Conservation (phyloP, 2,113 vertebrate genomes). For the Limnothrissa miodon region DNA sequence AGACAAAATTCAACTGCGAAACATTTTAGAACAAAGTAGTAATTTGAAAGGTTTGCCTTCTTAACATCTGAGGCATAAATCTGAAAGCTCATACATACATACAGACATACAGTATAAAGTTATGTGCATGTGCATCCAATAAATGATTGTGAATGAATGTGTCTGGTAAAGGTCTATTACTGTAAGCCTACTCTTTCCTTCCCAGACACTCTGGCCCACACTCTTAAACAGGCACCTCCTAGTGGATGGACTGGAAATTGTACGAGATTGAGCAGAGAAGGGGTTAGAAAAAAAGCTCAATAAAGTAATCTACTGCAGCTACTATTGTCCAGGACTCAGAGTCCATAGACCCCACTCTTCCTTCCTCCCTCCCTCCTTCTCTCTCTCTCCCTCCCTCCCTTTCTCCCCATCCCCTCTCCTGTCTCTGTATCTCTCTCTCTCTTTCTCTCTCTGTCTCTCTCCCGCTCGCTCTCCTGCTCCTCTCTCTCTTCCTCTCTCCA, state of each 20-base stretch:
- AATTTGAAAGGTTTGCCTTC: neutral
- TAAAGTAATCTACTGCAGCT: slow-evolving; percentile 30
- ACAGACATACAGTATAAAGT: neutral
- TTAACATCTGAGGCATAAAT: neutral
- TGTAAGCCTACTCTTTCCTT: neutral
- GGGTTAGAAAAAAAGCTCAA: neutral
- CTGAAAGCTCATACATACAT: neutral
- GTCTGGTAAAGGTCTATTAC: slow-evolving; percentile 5
- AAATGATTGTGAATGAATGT: neutral
- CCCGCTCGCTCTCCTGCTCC: slow-evolving; percentile 3
- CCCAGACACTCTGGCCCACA: neutral
- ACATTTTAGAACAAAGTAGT: neutral
- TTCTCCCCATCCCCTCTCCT: neutral
- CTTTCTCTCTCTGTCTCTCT: neutral
- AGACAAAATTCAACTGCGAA: neutral
- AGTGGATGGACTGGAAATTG: slow-evolving; percentile 30
- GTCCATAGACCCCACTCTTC: slow-evolving; percentile 6
- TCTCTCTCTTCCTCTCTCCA: slow-evolving; percentile 23
- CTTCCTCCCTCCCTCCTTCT: neutral
- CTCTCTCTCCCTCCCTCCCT: neutral
- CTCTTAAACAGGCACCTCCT: slow-evolving; percentile 31
- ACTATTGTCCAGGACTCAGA: slow-evolving; percentile 23
- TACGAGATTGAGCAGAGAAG: neutral
- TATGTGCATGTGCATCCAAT: neutral
- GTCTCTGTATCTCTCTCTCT: neutral